These are phyloP conservation scores for Ooceraea biroi DNA, from an alignment of 1,140 invertebrate species.

Conservation along the genomic window DNA sequence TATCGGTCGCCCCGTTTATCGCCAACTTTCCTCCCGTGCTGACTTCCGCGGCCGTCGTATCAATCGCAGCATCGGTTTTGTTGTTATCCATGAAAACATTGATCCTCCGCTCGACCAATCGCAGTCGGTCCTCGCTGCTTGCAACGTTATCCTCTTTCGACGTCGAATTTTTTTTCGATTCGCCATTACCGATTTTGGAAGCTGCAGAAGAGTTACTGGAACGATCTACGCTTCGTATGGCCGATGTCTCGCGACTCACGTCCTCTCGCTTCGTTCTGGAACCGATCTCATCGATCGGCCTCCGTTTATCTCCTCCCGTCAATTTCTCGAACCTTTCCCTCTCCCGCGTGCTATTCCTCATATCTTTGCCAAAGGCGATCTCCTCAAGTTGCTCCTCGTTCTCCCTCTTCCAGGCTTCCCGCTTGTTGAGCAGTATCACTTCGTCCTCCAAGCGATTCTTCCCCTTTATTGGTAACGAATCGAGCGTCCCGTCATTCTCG, in stretches of 20 bases:
- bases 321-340: slow-evolving; percentile 65
- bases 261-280: not conserved
- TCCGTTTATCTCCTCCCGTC: slow-evolving; percentile 59
- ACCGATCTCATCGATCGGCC: not conserved
- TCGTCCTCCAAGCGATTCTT: slow-evolving; percentile 72
- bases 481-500: slow-evolving; percentile 1
- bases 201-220: not conserved
- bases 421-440: slow-evolving; percentile 73
- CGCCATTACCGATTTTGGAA: not conserved
- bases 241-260: not conserved
- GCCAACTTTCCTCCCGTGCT: slow-evolving; percentile 46
- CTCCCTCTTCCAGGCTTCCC: slow-evolving; percentile 70
- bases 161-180: not conserved
- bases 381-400: slow-evolving; percentile 74
- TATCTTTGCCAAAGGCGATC: slow-evolving; percentile 76
- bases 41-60: slow-evolving; percentile 14
- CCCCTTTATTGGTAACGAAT: slow-evolving; percentile 65
- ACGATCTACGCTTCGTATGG: not conserved
- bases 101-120: slow-evolving; percentile 62
- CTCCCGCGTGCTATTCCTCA: slow-evolving; percentile 64
- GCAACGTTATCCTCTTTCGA: not conserved
- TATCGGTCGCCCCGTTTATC: slow-evolving; percentile 42
- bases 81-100: slow-evolving; percentile 71
- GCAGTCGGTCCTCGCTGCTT: slow-evolving; percentile 58
- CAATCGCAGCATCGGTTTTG: slow-evolving; percentile 22